Conservation (phyloP, 2,888 invertebrate species). For the Amphipyra berbera region DNA sequence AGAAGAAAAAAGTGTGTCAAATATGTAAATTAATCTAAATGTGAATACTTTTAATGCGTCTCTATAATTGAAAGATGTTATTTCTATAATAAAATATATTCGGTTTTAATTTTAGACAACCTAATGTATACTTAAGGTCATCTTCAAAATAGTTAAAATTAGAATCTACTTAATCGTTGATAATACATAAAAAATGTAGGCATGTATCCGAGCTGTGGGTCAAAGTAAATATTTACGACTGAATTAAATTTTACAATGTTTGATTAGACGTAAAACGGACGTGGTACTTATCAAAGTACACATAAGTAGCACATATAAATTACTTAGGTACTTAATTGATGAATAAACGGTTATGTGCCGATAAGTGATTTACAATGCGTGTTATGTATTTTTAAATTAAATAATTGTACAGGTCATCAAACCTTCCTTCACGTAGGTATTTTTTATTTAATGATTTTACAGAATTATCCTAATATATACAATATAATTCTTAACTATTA, state of each 20-base stretch:
- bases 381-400: no score
- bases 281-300: background rate
- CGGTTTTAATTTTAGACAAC: no score
- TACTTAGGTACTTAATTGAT: background rate
- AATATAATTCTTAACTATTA: no score
- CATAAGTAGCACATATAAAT: background rate
- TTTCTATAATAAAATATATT: background rate
- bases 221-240: no score
- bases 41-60: background rate
- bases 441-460: no score
- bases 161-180: constrained; percentile 1
- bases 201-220: no score
- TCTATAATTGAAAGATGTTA: background rate
- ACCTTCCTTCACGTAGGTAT: no score
- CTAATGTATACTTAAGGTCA: background rate
- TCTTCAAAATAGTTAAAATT: background rate
- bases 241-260: no score
- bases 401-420: no score
- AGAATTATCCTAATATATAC: no score
- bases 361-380: no score
- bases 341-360: background rate
- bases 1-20: background rate
- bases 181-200: background rate
- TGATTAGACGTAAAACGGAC: no score
- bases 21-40: background rate